Evolutionary conservation across 1,140 invertebrate species (phyloP), one percentile per base, ranked within the genome.

Genomic region (Rhizoglyphus robini): DNA sequence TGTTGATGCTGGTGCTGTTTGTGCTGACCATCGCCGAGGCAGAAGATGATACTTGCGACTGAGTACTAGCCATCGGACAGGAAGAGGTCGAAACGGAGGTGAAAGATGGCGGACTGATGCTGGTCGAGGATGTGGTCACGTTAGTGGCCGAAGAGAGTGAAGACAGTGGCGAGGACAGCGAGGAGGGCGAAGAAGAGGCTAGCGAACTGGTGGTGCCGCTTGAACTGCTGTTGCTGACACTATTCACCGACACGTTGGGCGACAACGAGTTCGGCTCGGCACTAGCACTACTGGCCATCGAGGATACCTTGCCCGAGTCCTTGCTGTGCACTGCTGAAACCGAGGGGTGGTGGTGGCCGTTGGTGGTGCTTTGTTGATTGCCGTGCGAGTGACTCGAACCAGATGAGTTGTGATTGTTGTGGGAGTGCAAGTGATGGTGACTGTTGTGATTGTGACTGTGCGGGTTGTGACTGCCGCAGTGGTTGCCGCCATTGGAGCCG

Each of bases 161-260:
- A 4, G 58, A 60, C 13, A 29, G 27, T 60, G 58, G 27, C 29
- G 58, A 29, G 13, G 3, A 29, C 23, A 60, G 2, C 18, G 57
- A 59, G 4, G 57, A 5, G 3, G 58, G 15, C 30, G 29, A 41
- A 15, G 58, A 60, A 8, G 5, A 11, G 13, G 57, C 13, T 18
- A 8, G 15, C 23, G 30, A 60, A 23, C 5, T 38, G 13, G 57
- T 32, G 54, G 54, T 32, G 2, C n/a, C n/a, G n/a, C n/a, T n/a
- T n/a, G n/a, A n/a, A n/a, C n/a, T n/a, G 27, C 25, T 58, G 54
- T 32, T 58, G 54, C 25, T 58, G 54, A n/a, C n/a, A n/a, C n/a
- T n/a, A n/a, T n/a, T n/a, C 15, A 46, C 41, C 41, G 15, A 23
- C 41, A 46, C 41, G 15, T n/a, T n/a, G 15, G 41, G 41, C 23